Conservation (phyloP, 2,113 vertebrate species). For the Bombycilla garrulus region DNA sequence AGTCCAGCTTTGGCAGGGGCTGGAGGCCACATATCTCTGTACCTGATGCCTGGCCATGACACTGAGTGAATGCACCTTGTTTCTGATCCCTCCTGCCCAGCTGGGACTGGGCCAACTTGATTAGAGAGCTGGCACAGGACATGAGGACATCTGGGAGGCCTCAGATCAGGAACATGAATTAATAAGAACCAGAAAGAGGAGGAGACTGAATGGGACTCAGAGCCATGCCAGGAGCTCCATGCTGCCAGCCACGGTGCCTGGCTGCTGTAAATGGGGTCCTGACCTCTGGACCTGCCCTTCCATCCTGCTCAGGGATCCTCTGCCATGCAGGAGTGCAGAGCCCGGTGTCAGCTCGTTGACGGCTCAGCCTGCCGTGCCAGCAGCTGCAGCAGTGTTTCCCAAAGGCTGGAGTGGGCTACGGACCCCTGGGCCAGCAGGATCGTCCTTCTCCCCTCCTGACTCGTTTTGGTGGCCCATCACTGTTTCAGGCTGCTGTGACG, state of each 20-base stretch:
- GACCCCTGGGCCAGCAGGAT: not conserved
- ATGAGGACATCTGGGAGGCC: constrained; percentile 41
- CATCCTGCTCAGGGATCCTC: accelerated
- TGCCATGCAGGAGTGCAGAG: not conserved
- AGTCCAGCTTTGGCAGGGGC: not conserved
- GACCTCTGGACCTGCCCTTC: not conserved
- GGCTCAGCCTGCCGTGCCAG: not conserved
- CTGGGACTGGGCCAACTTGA: not conserved
- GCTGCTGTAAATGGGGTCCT: not conserved
- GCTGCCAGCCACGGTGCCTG: not conserved
- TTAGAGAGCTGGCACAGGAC: constrained; percentile 22
- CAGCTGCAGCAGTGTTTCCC: not conserved
- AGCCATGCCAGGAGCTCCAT: accelerated
- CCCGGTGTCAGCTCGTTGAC: accelerated
- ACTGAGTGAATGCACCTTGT: not conserved
- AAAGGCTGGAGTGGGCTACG: accelerated
- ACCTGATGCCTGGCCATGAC: not conserved
- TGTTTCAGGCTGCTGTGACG: not conserved
- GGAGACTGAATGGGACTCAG: not conserved
- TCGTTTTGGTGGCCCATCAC: not conserved
- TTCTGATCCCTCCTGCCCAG: not conserved
- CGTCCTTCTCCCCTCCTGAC: accelerated
- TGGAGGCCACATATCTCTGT: not conserved
- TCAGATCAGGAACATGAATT: constrained; percentile 18
- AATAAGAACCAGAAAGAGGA: constrained; percentile 25